These are phyloP conservation scores for Drosophila stalkeri DNA, from an alignment of 2,888 invertebrate species.

Conservation along the genomic window DNA sequence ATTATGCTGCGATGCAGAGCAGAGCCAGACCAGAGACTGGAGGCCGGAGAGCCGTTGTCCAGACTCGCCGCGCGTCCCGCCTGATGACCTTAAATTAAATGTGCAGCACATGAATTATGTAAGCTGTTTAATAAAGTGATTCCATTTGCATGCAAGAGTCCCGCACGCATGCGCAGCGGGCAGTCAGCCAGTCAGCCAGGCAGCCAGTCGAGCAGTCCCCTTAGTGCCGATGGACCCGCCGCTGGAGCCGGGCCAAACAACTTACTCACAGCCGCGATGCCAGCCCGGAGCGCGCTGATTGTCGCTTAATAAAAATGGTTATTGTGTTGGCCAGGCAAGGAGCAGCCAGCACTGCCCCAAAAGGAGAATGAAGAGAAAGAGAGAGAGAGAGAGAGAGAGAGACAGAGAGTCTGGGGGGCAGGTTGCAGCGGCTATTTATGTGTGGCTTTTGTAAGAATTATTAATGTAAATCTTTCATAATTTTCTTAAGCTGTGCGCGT, in stretches of 20 bases:
- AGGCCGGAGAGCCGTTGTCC: conserved; percentile 31
- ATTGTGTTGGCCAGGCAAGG: conserved; percentile 63
- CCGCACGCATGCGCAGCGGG: conserved; percentile 80
- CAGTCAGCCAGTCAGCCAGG: conserved; percentile 42
- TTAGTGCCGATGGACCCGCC: conserved; percentile 32
- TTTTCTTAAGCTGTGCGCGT: conserved; percentile 82
- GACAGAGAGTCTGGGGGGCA: conserved; percentile 19
- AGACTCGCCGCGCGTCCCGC: conserved; percentile 33
- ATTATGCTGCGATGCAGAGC: conserved; percentile 63
- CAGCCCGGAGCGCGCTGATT: conserved; percentile 70
- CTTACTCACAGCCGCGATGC: conserved; percentile 41
- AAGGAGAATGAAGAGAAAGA: neutral
- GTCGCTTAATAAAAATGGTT: conserved; percentile 82
- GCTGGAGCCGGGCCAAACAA: conserved; percentile 44
- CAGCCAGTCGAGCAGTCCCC: conserved; percentile 49
- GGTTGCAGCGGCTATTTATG: conserved; percentile 77
- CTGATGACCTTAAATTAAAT: conserved; percentile 83
- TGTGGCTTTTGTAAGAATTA: conserved; percentile 82
- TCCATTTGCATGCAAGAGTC: conserved; percentile 82
- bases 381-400: neutral
- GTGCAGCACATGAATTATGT: conserved; percentile 84
- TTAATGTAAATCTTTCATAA: conserved; percentile 83
- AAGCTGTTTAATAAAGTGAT: conserved; percentile 84
- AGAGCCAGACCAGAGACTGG: conserved; percentile 10
- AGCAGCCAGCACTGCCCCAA: conserved; percentile 8